phyloP scores from a whole-genome alignment of 2,113 vertebrate genomes.

The Aviceda subcristata region DNA sequence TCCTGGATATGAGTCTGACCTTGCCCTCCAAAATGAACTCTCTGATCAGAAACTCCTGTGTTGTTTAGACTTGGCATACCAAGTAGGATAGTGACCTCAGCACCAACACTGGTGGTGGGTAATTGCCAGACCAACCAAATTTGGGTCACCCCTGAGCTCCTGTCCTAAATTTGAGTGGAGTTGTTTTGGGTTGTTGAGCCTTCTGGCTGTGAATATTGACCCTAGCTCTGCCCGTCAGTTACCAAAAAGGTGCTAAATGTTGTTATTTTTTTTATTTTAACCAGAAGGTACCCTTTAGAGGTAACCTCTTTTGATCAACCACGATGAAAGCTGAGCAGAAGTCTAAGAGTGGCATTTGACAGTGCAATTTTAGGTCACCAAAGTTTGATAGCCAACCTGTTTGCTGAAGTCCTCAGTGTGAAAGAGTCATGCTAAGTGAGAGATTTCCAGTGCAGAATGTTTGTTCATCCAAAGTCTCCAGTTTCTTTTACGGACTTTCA shows the following conservation, averaged over 20 bases:
- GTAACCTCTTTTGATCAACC: background rate
- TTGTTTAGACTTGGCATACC: background rate
- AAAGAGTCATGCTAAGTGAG: background rate
- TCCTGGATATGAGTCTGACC: background rate
- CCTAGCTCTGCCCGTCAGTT: background rate
- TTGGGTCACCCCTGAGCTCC: background rate
- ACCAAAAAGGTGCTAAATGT: background rate
- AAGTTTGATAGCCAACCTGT: background rate
- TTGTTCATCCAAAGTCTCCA: background rate
- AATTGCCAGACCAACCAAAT: background rate
- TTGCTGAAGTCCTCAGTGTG: background rate
- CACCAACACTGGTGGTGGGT: fast-evolving
- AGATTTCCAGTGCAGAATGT: background rate
- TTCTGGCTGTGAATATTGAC: background rate
- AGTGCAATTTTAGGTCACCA: background rate
- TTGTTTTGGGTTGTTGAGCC: background rate
- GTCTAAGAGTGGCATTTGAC: background rate
- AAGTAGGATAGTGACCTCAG: background rate
- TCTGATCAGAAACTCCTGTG: background rate
- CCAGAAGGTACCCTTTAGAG: background rate
- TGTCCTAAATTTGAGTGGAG: background rate
- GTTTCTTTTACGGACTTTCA: background rate
- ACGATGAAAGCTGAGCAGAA: background rate
- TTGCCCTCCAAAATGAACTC: background rate
- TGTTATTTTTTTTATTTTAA: background rate